Percentiles rank a stretch among this genome's conserved stretches.
Conservation (phyloP, 2,888 invertebrate species). For the Heteromyza rotundicornis region DNA sequence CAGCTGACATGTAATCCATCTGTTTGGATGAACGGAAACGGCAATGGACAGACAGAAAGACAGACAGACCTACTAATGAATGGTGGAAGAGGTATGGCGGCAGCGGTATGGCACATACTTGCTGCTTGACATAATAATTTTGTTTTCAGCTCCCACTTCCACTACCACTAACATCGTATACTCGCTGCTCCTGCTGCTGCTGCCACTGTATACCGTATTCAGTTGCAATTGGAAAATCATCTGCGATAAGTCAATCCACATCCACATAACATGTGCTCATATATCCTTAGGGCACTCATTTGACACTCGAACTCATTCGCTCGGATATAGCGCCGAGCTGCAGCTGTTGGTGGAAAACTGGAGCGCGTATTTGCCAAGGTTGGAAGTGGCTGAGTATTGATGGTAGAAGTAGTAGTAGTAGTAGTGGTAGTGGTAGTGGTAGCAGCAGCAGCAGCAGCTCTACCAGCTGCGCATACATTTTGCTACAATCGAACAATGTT, state of each 20-base stretch:
- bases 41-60: not conserved
- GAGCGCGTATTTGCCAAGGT: no score
- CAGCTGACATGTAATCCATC: constrained; percentile 6
- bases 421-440: not conserved
- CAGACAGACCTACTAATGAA: constrained; percentile 2
- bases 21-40: not conserved
- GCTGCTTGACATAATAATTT: not conserved
- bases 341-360: not conserved
- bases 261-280: not conserved
- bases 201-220: not conserved
- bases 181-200: not conserved
- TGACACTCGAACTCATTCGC: constrained; percentile 21
- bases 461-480: not conserved
- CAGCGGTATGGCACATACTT: not conserved
- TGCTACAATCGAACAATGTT: not conserved
- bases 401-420: no score
- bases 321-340: not conserved
- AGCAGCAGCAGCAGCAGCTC: not conserved
- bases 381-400: no score
- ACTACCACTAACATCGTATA: no score
- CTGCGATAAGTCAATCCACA: not conserved
- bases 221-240: constrained; percentile 1
- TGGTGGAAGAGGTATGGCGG: not conserved
- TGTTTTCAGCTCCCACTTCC: not conserved
- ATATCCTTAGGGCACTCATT: constrained; percentile 28